Percentiles rank a stretch among this genome's conserved stretches.
These are phyloP conservation scores for Eucera pruinosa DNA, from an alignment of 2,888 invertebrate genomes.

Conservation along the genomic window DNA sequence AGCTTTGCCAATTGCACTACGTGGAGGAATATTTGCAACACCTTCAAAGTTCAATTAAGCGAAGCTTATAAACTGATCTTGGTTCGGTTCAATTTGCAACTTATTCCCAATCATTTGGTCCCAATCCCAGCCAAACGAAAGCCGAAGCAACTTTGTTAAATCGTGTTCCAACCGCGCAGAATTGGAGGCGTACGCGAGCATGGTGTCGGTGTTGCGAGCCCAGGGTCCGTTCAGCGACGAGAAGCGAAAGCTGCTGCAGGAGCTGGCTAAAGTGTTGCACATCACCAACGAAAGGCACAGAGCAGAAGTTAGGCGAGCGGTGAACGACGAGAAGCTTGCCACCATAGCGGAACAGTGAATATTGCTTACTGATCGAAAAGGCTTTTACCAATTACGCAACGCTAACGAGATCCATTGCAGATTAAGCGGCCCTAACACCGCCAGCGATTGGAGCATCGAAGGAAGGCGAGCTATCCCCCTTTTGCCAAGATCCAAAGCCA, in stretches of 20 bases:
- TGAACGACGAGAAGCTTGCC: constrained; percentile 95
- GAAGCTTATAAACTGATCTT: too few relatives aligned
- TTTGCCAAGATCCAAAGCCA: constrained; percentile 92
- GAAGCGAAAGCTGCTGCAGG: constrained; percentile 93
- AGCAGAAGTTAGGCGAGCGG: constrained; percentile 95
- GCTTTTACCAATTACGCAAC: too few relatives aligned
- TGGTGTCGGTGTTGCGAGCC: constrained; percentile 95
- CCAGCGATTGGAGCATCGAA: constrained; percentile 93
- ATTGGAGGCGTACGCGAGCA: constrained; percentile 95
- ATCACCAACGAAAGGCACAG: constrained; percentile 96
- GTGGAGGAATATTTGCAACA: too few relatives aligned
- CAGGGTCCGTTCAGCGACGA: constrained; percentile 94
- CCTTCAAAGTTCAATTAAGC: too few relatives aligned
- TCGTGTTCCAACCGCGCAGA: constrained; percentile 89
- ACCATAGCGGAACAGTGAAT: constrained; percentile 96
- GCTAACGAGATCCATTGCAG: constrained; percentile 80
- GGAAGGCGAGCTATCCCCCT: constrained; percentile 93
- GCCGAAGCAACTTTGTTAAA: too few relatives aligned
- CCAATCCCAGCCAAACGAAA: too few relatives aligned
- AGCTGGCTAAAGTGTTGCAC: constrained; percentile 92
- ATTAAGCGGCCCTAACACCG: constrained; percentile 85
- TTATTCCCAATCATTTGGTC: too few relatives aligned
- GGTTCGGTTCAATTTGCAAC: too few relatives aligned
- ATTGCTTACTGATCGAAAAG: background rate
- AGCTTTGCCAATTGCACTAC: too few relatives aligned